Percentiles rank a stretch among this genome's conserved stretches.
Evolutionary conservation across 1,140 invertebrate genomes (phyloP).

Genomic region (Stegodyphus mimosarum): DNA sequence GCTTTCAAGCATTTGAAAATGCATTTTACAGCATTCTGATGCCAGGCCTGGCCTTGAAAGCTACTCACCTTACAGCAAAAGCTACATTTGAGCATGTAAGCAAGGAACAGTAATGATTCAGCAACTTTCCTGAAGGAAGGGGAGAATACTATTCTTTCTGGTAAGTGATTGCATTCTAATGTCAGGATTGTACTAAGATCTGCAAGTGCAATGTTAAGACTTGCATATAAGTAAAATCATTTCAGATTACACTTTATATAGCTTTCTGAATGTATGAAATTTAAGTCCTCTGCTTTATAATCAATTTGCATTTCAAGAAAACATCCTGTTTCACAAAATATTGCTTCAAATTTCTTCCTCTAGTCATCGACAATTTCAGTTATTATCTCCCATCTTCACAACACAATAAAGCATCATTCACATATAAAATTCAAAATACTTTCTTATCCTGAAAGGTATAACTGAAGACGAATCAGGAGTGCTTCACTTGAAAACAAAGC

Average conservation of each 20-base stretch:
- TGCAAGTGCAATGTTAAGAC: not conserved
- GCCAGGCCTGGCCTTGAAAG: too few relatives aligned
- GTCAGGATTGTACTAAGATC: not conserved
- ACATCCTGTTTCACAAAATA: constrained; percentile 1
- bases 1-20: too few relatives aligned
- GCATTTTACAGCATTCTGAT: too few relatives aligned
- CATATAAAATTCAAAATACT: constrained; percentile 6
- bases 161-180: constrained; percentile 2
- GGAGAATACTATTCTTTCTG: not conserved
- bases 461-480: constrained; percentile 32
- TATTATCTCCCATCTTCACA: constrained; percentile 6
- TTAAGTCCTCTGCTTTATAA: not conserved
- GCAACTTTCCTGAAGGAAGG: constrained; percentile 59
- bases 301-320: constrained; percentile 62
- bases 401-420: constrained; percentile 14
- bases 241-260: constrained; percentile 23
- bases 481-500: constrained; percentile 25
- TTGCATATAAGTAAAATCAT: constrained; percentile 59
- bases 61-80: too few relatives aligned
- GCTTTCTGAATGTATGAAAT: too few relatives aligned
- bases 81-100: too few relatives aligned
- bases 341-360: constrained; percentile 26
- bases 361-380: constrained; percentile 12
- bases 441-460: constrained; percentile 8
- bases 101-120: constrained; percentile 52